Evolutionary conservation across 2,113 vertebrate genomes (phyloP), one percentile per base, ranked within the genome.

Genomic region (Bostrychus sinensis): DNA sequence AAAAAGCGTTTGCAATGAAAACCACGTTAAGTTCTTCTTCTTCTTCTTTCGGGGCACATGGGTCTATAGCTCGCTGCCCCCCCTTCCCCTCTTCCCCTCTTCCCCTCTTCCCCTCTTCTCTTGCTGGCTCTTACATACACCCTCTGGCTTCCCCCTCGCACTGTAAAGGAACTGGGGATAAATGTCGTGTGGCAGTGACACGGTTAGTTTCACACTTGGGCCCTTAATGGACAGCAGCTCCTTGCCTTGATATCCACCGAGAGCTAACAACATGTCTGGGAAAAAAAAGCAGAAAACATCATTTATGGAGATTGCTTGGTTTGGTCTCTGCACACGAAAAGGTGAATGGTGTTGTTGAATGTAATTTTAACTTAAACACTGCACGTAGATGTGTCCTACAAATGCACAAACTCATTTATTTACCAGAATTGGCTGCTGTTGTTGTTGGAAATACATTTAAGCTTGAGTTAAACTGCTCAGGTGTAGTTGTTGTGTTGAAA

Each of bases 101-200:
- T n/a, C n/a, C n/a, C n/a, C n/a, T n/a, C n/a, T n/a, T n/a, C n/a
- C n/a, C n/a, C n/a, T n/a, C n/a, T n/a, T n/a, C n/a, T n/a, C n/a
- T n/a, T n/a, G n/a, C n/a, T n/a, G n/a, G n/a, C n/a, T n/a, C n/a
- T n/a, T n/a, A 32, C 30, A 32, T 8, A 32, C 8, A 34, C 17
- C 57, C 61, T 56, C 70, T 22, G 11, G 22, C 65, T 61, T 50
- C 11, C 58, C n/a, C 56, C 48, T 57, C 36, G 55, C 60, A 28
- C 32, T 69, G 75, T 64, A 43, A 59, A 80, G 54, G 64, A 25
- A 48, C 70, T 53, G 43, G 70, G 57, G 20, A 62, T 68, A 77
- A 51, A 62, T 62, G 66, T 84, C 70, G 72, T 79, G 79, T 84
- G 77, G 65, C 62, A 70, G 7, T 81, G 81, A 85, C 85, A 79